A percentile compares a stretch with the other conserved stretches of the same genome.
These are phyloP conservation scores for Harlomillsia oculata DNA, from an alignment of 1,140 invertebrate species.

Conservation along the genomic window DNA sequence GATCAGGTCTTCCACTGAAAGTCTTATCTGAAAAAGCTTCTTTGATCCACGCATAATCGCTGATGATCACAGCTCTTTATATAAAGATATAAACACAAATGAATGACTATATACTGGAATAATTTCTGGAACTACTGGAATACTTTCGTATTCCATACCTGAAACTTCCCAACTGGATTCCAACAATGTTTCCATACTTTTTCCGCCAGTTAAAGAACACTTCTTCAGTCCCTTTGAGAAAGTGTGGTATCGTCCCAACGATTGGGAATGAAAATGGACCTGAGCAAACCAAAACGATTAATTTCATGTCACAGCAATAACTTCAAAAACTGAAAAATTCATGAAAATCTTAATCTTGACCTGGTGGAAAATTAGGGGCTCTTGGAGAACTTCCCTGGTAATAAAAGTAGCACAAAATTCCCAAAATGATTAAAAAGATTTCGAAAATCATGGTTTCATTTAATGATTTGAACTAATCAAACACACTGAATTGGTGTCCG, in stretches of 20 bases:
- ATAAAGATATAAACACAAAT: not conserved
- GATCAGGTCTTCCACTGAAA: not conserved
- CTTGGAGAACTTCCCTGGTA: too few relatives aligned
- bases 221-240: not conserved
- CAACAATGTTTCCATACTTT: not conserved
- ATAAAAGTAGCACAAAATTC: too few relatives aligned
- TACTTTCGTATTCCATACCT: not conserved
- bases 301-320: too few relatives aligned
- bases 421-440: too few relatives aligned
- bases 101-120: not conserved
- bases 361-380: too few relatives aligned
- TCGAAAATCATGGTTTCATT: too few relatives aligned
- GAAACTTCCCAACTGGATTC: not conserved
- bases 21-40: not conserved
- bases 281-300: too few relatives aligned
- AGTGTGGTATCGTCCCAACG: not conserved
- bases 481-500: too few relatives aligned
- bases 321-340: too few relatives aligned
- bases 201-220: not conserved
- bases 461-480: too few relatives aligned
- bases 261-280: not conserved
- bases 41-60: constrained; percentile 8
- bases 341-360: too few relatives aligned
- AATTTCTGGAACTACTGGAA: not conserved
- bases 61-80: constrained; percentile 3